Evolutionary conservation across 2,888 invertebrate genomes (phyloP), one percentile per base, ranked within the genome.

Genomic region (Peribatodes rhomboidaria): DNA sequence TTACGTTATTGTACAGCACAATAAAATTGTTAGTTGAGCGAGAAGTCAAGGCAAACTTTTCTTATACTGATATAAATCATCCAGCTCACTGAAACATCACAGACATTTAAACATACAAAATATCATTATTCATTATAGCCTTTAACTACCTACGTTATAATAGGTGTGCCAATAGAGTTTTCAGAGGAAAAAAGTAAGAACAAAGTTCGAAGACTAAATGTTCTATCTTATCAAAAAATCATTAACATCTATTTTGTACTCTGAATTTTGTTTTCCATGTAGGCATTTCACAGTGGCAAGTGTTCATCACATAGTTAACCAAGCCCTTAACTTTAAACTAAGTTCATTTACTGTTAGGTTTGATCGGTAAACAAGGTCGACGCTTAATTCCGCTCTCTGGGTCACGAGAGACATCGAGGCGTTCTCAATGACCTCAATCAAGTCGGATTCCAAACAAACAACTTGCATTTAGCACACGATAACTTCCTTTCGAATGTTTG

Each of bases 361-460:
- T 75, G 74, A 80, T 81, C 79, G 73, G 80, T 79, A 85, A 88
- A 88, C 88, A 88, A 88, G 90, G 88, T 84, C 87, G 81, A 78
- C 82, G 81, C 81, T 79, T 79, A 77, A 83, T 77, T 80, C 81
- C 78, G 77, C 75, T 85, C 84, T 89, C 80, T 90, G 84, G 92
- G 91, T 88, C 92, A 87, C 85, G 83, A 84, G 82, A 85, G 82
- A 81, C 82, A 73, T 79, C 73, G 71, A 70, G 83, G 73, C 85
- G 78, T 78, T 81, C 78, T 74, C 78, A 65, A 73, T 84, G 91
- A 87, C 92, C 92, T 91, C 91, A 85, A 89, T 91, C 80, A 78
- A 84, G 80, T 82, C 80, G 81, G 78, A 90, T 89, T 90, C 89
- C 88, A 86, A 84, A 82, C 83, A 76, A 78, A 83, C 79, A 76